Evolutionary conservation across 2,888 invertebrate genomes (phyloP), one percentile per base, ranked within the genome.

Genomic region (Tipula helvola): DNA sequence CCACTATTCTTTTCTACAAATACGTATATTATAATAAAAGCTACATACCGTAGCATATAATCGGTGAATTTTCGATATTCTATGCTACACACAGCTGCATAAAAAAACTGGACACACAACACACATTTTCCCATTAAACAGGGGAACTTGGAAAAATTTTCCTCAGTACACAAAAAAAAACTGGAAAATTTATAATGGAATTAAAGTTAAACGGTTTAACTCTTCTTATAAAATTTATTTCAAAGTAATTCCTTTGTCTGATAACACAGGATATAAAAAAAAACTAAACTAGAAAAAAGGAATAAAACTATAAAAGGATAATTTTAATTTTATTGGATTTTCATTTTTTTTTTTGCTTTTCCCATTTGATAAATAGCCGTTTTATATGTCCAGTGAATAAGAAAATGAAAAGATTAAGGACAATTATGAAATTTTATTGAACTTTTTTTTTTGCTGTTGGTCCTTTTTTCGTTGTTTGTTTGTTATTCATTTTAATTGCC

Each of bases 121-220:
- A 52, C 16, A 52, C 52, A 52, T 71, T 28, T 71, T 71, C 3
- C 28, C 28, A 28, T 71, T 71, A 52, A 71, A 71, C 71, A 28
- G 28, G 28, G 28, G 71, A 71, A 28, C 13, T 28, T 3, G 3
- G 28, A 71, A 71, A 28, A 28, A 28, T 4, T 28, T 28, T 71
- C 71, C 16, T 28, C 71, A 71, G 52, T 12, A 10, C 71, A 28
- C 71, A 71, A 18, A 71, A 71, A 71, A 52, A 71, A 18, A 71
- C 28, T 71, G 71, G 71, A 28, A 71, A 71, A 71, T 84, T 84
- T 84, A 84, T 84, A 84, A 84, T 84, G 84, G 84, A 84, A 84
- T 84, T 84, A 84, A 84, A 84, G n/a, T 84, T 84, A 84, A 84
- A 84, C 84, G 84, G 84, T 84, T 84, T 84, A 12, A 71, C 71